Evolutionary conservation across 2,888 invertebrate species (phyloP), one percentile per base, ranked within the genome.

Genomic region (Nemapogon koenigi): DNA sequence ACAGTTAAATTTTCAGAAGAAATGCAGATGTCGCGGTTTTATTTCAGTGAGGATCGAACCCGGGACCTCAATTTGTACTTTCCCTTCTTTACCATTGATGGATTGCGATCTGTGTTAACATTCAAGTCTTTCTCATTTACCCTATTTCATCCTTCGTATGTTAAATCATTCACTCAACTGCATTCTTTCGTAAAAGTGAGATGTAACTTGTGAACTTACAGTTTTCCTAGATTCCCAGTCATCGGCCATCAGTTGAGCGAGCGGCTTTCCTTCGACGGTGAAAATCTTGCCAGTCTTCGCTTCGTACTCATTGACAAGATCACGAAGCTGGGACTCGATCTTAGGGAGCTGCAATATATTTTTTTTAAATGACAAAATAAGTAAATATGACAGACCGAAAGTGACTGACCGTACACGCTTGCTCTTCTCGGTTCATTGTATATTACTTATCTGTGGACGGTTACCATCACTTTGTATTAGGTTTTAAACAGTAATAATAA

Each of bases 261-360:
- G 67, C 4, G 85, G 79, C 40, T 82, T 70, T 0, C 90, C 91
- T 43, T 84, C 76, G 1, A 87, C 78, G 0, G 81, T 72, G 51
- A 91, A 90, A 0, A 66, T 60, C 8, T 57, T 64, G 0, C 82
- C 81, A 19, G 81, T 75, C 4, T 59, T 62, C 2, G 62, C 52
- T 54, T 86, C 83, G 47, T 82, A 87, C 1, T 78, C 66, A 0
- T 63, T 53, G 3, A 84, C 82, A 36, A 87, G 48, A 0, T 78
- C 69, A 2, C 68, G 67, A 1, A 91, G 69, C 52, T 86, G 83
- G 1, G 79, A 81, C 59, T 91, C 90, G 27, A 91, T 83, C 65
- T 88, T 86, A 0, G 91, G 91, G 35, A 92, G 62, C 67, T 87
- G 78, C 44, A 70, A 39, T 3, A 11, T 11, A 2, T 26, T 26